phyloP scores from a whole-genome alignment of 2,888 invertebrate species.

The Drosophila niveifrons region DNA sequence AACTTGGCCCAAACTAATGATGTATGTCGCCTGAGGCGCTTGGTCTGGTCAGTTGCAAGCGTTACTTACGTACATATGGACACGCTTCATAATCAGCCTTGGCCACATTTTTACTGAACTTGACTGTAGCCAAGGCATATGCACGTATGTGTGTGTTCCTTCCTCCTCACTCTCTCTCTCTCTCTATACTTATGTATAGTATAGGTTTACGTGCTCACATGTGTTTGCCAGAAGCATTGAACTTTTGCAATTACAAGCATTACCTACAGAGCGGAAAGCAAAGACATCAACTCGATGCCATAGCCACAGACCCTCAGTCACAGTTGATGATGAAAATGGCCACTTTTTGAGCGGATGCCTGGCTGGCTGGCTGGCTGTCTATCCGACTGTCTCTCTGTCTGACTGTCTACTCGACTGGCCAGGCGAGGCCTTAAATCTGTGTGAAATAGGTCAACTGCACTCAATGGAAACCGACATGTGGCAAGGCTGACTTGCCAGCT shows the following conservation, averaged over 20 bases:
- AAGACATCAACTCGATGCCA: slow-evolving; percentile 53
- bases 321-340: slow-evolving; percentile 57
- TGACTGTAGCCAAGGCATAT: slow-evolving; percentile 14
- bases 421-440: slow-evolving; percentile 51
- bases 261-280: slow-evolving; percentile 54
- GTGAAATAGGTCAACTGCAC: slow-evolving; percentile 72
- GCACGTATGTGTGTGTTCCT: too few relatives aligned
- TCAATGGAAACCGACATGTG: slow-evolving; percentile 71
- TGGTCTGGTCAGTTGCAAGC: slow-evolving; percentile 8
- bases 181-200: neutral
- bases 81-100: slow-evolving; percentile 42
- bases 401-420: slow-evolving; percentile 8
- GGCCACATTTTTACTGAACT: slow-evolving; percentile 47
- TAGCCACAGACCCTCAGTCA: slow-evolving; percentile 7
- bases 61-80: too few relatives aligned
- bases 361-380: neutral
- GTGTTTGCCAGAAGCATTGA: slow-evolving; percentile 57
- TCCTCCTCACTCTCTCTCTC: neutral
- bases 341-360: slow-evolving; percentile 41
- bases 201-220: neutral
- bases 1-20: slow-evolving; percentile 51
- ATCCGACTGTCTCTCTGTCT: too few relatives aligned
- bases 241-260: slow-evolving; percentile 73
- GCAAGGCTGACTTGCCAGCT: slow-evolving; percentile 50
- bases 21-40: slow-evolving; percentile 41